These are phyloP conservation scores for Clepsis dumicolana DNA, from an alignment of 2,888 invertebrate genomes.

Conservation along the genomic window DNA sequence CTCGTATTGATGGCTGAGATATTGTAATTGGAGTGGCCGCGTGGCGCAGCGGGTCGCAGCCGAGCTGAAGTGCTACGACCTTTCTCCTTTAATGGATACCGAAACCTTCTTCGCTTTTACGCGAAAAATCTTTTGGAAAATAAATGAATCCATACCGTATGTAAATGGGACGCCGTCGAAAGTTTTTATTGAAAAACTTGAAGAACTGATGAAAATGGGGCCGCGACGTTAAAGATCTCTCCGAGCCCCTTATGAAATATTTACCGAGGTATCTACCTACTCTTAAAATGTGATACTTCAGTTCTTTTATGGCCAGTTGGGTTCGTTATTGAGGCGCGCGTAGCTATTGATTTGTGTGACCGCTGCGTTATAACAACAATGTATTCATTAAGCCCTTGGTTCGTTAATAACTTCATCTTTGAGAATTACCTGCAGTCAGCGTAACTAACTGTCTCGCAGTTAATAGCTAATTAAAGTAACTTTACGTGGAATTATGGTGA, in stretches of 20 bases:
- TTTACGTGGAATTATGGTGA: slow-evolving; percentile 43
- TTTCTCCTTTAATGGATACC: slow-evolving; percentile 78
- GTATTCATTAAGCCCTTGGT: background rate
- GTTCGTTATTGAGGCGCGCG: slow-evolving; percentile 25
- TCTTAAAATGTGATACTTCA: slow-evolving; percentile 42
- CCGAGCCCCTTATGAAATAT: slow-evolving; percentile 55
- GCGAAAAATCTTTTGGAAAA: slow-evolving; percentile 80
- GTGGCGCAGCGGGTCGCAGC: slow-evolving; percentile 50
- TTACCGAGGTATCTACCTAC: slow-evolving; percentile 40
- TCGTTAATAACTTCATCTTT: slow-evolving; percentile 19
- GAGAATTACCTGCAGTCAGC: slow-evolving; percentile 12
- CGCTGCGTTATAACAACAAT: background rate
- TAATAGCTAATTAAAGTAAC: slow-evolving; percentile 28
- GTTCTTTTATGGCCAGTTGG: slow-evolving; percentile 20
- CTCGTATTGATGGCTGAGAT: slow-evolving; percentile 64
- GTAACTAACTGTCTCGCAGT: slow-evolving; percentile 16
- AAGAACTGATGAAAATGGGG: slow-evolving; percentile 83
- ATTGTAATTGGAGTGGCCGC: slow-evolving; percentile 73
- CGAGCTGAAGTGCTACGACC: slow-evolving; percentile 66
- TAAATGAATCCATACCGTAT: slow-evolving; percentile 84
- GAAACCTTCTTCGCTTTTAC: slow-evolving; percentile 76
- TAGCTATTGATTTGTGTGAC: slow-evolving; percentile 1
- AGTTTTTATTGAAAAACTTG: slow-evolving; percentile 86
- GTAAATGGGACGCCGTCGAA: slow-evolving; percentile 81
- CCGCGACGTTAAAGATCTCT: slow-evolving; percentile 77